Evolutionary conservation across 2,797 vertebrate species (phyloP).

Genomic region (Xiphorhynchus erythropygius): DNA sequence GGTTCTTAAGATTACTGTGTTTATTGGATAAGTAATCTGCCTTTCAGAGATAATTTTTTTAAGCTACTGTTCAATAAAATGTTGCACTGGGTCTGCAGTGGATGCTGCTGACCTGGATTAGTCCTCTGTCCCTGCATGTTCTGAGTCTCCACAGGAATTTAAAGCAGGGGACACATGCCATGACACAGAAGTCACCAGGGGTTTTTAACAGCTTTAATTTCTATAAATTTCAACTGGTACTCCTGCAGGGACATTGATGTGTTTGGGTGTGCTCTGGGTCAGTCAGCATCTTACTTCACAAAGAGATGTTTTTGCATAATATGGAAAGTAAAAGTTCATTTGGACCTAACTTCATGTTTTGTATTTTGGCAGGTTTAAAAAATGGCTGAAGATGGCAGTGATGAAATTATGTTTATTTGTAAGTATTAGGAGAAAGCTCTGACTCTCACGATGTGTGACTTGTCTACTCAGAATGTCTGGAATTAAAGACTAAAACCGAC

Average conservation of each 20-base stretch:
- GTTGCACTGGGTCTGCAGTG: background rate
- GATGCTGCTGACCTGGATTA: background rate
- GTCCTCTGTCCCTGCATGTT: background rate
- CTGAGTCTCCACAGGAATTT: background rate
- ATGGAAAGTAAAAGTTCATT: background rate
- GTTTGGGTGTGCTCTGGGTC: background rate
- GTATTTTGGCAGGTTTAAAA: constrained; percentile 70
- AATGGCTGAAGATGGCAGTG: constrained; percentile 85
- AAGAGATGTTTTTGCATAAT: background rate
- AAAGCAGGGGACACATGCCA: background rate
- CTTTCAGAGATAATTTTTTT: background rate
- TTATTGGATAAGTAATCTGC: background rate
- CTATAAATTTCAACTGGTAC: background rate
- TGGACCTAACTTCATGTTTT: constrained; percentile 4
- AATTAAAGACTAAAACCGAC: background rate
- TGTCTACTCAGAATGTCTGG: background rate
- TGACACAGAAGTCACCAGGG: background rate
- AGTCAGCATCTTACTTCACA: background rate
- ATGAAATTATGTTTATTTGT: constrained; percentile 87
- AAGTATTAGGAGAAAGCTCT: constrained; percentile 71
- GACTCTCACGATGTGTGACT: background rate
- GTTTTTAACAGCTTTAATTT: background rate
- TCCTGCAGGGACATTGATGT: background rate
- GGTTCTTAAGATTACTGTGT: background rate
- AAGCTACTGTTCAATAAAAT: background rate